Base-by-base conservation (phyloP, 2,888 invertebrate genomes). In the Chirona hameri region DNA sequence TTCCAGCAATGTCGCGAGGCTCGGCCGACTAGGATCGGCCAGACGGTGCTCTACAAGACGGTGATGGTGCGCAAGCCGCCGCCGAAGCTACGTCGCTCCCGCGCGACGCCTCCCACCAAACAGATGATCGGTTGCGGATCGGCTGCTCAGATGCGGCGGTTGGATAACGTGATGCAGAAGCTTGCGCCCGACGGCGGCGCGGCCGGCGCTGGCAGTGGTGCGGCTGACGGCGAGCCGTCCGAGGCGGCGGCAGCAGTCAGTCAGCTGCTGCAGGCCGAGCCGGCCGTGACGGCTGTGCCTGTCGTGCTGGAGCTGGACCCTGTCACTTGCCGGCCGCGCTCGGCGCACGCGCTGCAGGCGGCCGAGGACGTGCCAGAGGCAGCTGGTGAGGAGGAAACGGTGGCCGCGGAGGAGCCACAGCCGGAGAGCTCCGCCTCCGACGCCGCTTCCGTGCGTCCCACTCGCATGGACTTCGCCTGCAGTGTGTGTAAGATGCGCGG, bases 251-350 rank as follows among this genome's bases (percentile, higher is more conserved):
- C 10, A 0, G 65, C 65, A 7, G 65, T 27, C 27, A 27, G 10
- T n/a, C 10, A 27, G 7, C 7, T 27, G 27, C 27, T 12, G 65
- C 27, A 27, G 27, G 1, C 65, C 9, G 65, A n/a, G 65, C 65
- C 7, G 60, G 24, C 27, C 5, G 27, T n/a, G 7, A 7, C 5
- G n/a, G n/a, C 7, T 7, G 7, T 3, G 18, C 27, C 29, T 12
- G 69, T 14, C 29, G 69, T 72, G 72, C 29, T 72, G 4, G 72
- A 72, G 72, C 72, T 72, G 72, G 72, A 72, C 72, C 72, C 72
- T n/a, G 72, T 72, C 31, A 72, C 72, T 27, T 27, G 72, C 31
- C 31, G 29, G 31, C 72, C 72, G 31, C 72, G 72, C 65, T 14
- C 31, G 9, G 7, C 9, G 31, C 72, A 31, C 31, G 29, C 18